Conservation (phyloP, 2,113 vertebrate species). For the Bothrops jararaca region DNA sequence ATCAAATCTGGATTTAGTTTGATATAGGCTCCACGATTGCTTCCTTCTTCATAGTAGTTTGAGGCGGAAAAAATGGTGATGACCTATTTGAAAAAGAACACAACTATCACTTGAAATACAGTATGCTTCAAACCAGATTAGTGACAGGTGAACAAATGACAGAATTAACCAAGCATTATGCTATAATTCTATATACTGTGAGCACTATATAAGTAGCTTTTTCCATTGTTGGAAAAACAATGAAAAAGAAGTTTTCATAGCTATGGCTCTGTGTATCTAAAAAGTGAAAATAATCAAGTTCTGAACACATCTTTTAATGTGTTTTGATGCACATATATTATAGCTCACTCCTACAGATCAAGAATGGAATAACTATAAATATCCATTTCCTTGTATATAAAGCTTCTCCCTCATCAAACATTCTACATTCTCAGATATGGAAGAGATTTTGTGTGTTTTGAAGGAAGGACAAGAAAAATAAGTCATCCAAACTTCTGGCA, state of each 20-base stretch:
- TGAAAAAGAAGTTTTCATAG: neutral
- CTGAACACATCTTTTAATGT: neutral
- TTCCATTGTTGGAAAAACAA: neutral
- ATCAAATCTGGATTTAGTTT: constrained; percentile 77
- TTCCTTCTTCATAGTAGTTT: constrained; percentile 95
- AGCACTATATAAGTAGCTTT: neutral
- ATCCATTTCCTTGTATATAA: neutral
- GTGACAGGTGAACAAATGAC: neutral
- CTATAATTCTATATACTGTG: neutral
- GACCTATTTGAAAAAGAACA: constrained; percentile 65
- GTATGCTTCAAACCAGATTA: neutral
- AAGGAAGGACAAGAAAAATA: neutral
- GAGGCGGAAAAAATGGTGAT: constrained; percentile 97
- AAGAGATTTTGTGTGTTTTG: neutral
- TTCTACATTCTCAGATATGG: neutral
- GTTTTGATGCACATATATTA: neutral
- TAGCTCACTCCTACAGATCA: neutral
- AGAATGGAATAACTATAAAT: neutral
- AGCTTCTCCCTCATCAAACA: neutral
- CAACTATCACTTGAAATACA: neutral
- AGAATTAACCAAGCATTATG: neutral
- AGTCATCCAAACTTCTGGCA: neutral
- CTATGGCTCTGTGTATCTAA: neutral
- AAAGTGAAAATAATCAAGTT: neutral
- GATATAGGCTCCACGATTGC: constrained; percentile 92